Percentiles rank a stretch among this genome's conserved stretches.
Evolutionary conservation across 2,113 vertebrate genomes (phyloP).

Genomic region (Pipa parva): DNA sequence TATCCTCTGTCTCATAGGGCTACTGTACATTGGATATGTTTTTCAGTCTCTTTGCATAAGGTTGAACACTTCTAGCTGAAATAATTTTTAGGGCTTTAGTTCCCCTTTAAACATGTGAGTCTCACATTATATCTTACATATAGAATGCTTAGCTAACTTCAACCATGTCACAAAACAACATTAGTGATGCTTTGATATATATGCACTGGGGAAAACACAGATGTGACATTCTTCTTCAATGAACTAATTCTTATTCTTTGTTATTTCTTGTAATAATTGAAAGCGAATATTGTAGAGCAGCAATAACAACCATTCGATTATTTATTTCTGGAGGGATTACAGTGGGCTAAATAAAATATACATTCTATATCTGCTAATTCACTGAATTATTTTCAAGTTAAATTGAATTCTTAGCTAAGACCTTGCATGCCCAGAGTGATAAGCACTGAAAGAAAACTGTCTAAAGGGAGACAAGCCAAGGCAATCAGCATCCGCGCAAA

Average conservation of each 20-base stretch:
- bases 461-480: constrained; percentile 9
- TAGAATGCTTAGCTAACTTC: too few species aligned
- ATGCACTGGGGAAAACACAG: background rate
- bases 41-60: too few species aligned
- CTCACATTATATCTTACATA: too few species aligned
- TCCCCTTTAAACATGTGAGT: too few species aligned
- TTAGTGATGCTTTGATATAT: background rate
- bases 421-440: constrained; percentile 15
- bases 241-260: background rate
- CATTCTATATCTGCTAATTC: background rate
- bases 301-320: background rate
- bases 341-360: background rate
- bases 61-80: too few species aligned
- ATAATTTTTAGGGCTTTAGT: too few species aligned
- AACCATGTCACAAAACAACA: background rate
- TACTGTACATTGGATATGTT: too few species aligned
- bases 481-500: background rate
- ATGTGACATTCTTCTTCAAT: background rate
- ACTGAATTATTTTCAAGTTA: background rate
- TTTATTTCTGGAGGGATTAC: background rate
- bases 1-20: too few species aligned
- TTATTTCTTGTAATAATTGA: background rate
- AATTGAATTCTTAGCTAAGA: constrained; percentile 14
- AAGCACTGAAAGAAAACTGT: constrained; percentile 4
- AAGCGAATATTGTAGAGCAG: background rate